Evolutionary conservation across 2,113 vertebrate species (phyloP).

Genomic region (Cheilinus undulatus): DNA sequence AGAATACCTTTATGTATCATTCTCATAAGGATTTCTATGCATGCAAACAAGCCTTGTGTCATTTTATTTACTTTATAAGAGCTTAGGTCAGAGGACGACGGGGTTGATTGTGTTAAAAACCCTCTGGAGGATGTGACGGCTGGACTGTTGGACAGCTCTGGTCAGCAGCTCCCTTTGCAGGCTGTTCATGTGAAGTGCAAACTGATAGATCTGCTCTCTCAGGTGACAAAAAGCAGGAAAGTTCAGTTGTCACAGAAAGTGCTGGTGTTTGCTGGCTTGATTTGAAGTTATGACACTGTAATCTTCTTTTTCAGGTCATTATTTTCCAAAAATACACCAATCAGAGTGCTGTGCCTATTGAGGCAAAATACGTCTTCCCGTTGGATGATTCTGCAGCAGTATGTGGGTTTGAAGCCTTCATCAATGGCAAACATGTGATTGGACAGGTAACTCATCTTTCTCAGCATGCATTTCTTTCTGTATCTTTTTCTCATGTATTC

Average conservation of each 20-base stretch:
- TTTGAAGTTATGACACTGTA: background rate
- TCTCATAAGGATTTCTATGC: background rate
- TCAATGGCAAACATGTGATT: slow-evolving; percentile 90
- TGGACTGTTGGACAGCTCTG: slow-evolving; percentile 84
- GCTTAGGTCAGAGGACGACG: slow-evolving; percentile 1
- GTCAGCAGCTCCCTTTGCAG: slow-evolving; percentile 84
- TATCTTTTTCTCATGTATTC: background rate
- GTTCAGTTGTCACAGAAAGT: no score
- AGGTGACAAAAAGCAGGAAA: slow-evolving; percentile 80
- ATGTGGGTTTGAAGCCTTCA: slow-evolving; percentile 93
- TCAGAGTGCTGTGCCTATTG: slow-evolving; percentile 82
- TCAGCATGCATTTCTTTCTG: background rate
- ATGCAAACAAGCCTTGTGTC: background rate
- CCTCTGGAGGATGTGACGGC: slow-evolving; percentile 66
- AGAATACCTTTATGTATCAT: background rate
- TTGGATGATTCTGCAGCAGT: slow-evolving; percentile 89
- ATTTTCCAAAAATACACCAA: slow-evolving; percentile 92
- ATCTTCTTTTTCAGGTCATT: slow-evolving; percentile 78
- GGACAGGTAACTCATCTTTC: slow-evolving; percentile 84
- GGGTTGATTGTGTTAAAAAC: slow-evolving; percentile 51
- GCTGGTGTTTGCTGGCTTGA: no score
- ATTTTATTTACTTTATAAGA: slow-evolving; percentile 20
- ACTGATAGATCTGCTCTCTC: slow-evolving; percentile 87
- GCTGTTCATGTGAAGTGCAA: slow-evolving; percentile 85
- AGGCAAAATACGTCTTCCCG: slow-evolving; percentile 92